Percentiles rank a stretch among this genome's conserved stretches.
Conservation (phyloP, 2,797 vertebrate genomes). For the Gallinago nigripennis region DNA sequence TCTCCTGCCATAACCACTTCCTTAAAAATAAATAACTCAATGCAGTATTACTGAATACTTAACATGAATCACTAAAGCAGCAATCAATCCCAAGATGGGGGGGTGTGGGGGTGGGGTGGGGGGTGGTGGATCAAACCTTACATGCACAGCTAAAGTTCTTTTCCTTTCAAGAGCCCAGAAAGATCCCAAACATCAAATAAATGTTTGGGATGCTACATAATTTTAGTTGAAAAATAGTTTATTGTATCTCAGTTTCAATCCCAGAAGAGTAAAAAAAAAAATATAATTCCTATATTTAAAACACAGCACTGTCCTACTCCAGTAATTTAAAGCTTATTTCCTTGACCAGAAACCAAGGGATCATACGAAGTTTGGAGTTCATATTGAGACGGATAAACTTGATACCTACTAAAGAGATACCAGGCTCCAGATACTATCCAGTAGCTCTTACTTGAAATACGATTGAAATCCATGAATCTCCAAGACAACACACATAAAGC, state of each 20-base stretch:
- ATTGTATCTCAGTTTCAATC: background rate
- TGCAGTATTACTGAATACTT: background rate
- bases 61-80: background rate
- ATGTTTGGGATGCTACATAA: background rate
- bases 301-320: background rate
- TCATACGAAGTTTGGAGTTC: background rate
- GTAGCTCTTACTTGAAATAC: background rate
- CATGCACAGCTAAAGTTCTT: background rate
- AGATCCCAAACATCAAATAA: background rate
- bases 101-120: too few relatives aligned
- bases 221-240: background rate
- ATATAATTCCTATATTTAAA: background rate
- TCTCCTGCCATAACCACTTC: background rate
- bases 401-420: background rate
- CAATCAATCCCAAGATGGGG: background rate
- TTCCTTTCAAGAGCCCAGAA: background rate
- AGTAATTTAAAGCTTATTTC: background rate
- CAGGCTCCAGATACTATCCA: background rate
- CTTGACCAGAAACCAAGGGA: background rate
- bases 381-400: background rate
- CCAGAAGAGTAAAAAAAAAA: background rate
- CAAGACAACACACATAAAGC: background rate
- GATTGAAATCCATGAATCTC: background rate
- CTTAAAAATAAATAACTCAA: background rate
- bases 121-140: background rate